Conservation (phyloP, 1,140 invertebrate genomes). For the Leptinotarsa lineolata region DNA sequence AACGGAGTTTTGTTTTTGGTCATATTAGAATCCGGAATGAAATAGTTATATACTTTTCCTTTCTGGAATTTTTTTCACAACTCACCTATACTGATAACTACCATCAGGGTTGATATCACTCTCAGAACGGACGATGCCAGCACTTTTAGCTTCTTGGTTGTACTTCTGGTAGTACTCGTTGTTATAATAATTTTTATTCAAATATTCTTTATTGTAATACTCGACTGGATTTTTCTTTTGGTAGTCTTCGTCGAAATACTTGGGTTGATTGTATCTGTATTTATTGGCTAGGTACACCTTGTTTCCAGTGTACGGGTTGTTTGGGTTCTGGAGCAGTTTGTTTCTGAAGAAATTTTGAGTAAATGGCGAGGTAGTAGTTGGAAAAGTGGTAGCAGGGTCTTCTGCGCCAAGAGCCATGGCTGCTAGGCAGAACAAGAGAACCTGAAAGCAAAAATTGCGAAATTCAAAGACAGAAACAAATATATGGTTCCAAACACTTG, state of each 20-base stretch:
- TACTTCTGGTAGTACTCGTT: slow-evolving; percentile 3
- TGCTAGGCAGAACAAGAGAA: neutral
- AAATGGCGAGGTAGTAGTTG: neutral
- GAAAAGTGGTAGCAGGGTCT: no score
- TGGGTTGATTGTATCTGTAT: neutral
- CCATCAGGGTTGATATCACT: slow-evolving; percentile 28
- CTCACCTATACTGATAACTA: slow-evolving; percentile 25
- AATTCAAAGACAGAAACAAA: neutral
- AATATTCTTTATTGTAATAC: neutral
- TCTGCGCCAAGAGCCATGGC: neutral
- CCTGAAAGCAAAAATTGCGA: slow-evolving; percentile 1
- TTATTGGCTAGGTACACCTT: neutral
- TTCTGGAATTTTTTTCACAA: neutral
- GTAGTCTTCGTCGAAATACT: slow-evolving; percentile 9
- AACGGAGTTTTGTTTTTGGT: no score
- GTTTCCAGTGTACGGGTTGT: slow-evolving; percentile 9
- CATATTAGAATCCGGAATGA: no score
- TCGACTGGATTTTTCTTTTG: neutral
- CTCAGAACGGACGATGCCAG: slow-evolving; percentile 21
- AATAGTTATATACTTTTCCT: no score
- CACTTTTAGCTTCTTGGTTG: neutral
- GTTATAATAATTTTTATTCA: slow-evolving; percentile 6
- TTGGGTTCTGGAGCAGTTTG: neutral
- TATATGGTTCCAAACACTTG: neutral
- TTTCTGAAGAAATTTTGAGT: neutral